Evolutionary conservation across 2,113 vertebrate species (phyloP), one percentile per base, ranked within the genome.

Genomic region (Heliornis fulica): DNA sequence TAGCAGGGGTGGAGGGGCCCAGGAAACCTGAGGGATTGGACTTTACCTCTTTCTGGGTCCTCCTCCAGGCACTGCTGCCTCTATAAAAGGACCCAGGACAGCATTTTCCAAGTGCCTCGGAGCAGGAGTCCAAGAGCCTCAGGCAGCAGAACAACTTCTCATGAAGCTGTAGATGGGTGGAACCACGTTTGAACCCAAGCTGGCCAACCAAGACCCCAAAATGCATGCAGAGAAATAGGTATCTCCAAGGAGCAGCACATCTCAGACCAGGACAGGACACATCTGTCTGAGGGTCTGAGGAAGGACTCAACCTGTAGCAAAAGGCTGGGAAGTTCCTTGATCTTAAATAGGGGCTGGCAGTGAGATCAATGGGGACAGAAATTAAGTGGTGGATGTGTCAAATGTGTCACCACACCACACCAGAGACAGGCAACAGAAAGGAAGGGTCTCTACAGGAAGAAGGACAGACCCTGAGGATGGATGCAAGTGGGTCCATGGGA

Each of bases 21-120:
- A 28, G 72, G 8, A 82, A 65, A 23, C 7, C 46, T 8, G 22
- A 45, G 12, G 23, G 10, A 31, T 1, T 32, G 17, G 51, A 26
- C 14, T 57, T 74, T 34, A 22, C 36, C 22, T 18, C 19, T 40
- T 18, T 50, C 57, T 32, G 65, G 29, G 16, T 26, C 57, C n/a
- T 53, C 9, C 19, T 64, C 28, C 31, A 28, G 48, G 6, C 66
- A 26, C 32, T 48, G 48, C 4, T 1, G 0, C 17, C 63, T 40
- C 25, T 72, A 45, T 17, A 36, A n/a, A 38, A 48, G 40, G 68
- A 15, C 23, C 23, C 6, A 6, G 41, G 13, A 28, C 0, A 15
- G 17, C 0, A 0, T 21, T 71, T 34, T 43, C 23, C 3, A 43
- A 48, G 51, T 8, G 18, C 32, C 65, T 22, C 28, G 34, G 51